phyloP scores from a whole-genome alignment of 2,888 invertebrate species.

The Zygaena filipendulae region DNA sequence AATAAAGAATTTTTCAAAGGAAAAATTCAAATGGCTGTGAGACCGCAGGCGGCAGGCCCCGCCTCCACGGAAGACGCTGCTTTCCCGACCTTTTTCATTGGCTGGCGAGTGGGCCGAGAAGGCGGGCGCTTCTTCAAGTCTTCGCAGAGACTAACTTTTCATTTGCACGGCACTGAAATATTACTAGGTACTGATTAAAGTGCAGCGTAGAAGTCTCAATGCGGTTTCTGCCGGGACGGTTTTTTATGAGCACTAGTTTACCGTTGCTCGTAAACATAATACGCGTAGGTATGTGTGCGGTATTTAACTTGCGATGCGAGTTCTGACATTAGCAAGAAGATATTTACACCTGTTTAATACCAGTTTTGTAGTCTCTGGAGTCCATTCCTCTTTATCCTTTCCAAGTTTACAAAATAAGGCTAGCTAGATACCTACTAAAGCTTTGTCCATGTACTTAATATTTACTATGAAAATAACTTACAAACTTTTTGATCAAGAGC shows the following conservation, averaged over 20 bases:
- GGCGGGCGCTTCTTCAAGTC: slow-evolving; percentile 53
- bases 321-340: no score
- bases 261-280: slow-evolving; percentile 17
- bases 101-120: slow-evolving; percentile 46
- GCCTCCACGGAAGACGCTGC: slow-evolving; percentile 61
- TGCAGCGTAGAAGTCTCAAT: slow-evolving; percentile 47
- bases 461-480: no score
- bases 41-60: slow-evolving; percentile 51
- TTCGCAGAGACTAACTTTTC: slow-evolving; percentile 59
- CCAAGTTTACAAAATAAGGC: no score
- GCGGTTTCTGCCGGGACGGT: slow-evolving; percentile 48
- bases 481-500: no score
- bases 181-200: slow-evolving; percentile 60
- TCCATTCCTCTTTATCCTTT: no score
- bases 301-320: no score
- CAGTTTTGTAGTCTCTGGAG: no score
- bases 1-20: slow-evolving; percentile 61
- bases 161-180: slow-evolving; percentile 65
- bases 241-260: slow-evolving; percentile 27
- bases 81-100: slow-evolving; percentile 63
- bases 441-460: no score
- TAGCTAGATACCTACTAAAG: no score
- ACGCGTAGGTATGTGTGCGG: no score
- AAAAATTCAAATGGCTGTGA: slow-evolving; percentile 55
- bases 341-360: no score